A percentile compares a stretch with the other conserved stretches of the same genome.
Conservation (phyloP, 2,888 invertebrate genomes). For the Allygus modestus region DNA sequence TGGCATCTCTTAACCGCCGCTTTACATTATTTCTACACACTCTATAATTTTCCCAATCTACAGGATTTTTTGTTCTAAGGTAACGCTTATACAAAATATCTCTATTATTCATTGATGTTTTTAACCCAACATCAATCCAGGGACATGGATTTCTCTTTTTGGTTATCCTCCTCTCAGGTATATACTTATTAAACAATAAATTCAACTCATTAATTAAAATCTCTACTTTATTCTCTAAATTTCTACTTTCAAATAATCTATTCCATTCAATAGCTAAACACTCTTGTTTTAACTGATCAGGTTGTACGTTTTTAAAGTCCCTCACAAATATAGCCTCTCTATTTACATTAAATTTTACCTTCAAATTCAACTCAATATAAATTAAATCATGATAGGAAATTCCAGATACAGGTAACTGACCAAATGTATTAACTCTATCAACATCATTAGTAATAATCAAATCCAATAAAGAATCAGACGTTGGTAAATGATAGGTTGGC, state of each 20-base stretch:
- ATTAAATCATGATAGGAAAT: conserved; percentile 12
- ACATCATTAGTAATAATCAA: conserved; percentile 18
- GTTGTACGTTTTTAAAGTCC: conserved; percentile 7
- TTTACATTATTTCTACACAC: neutral
- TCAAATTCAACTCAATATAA: conserved; percentile 16
- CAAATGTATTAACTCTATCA: neutral
- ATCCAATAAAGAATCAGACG: neutral
- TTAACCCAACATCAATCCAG: neutral
- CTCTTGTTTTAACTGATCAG: neutral
- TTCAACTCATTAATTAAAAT: neutral
- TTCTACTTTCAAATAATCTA: neutral
- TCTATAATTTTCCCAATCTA: conserved; percentile 18
- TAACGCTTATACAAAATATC: conserved; percentile 12
- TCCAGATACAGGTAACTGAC: neutral
- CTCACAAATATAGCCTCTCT: neutral
- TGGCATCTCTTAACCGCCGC: neutral
- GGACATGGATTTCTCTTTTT: conserved; percentile 29
- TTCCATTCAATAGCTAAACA: neutral
- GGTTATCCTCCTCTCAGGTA: neutral
- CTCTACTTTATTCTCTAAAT: neutral
- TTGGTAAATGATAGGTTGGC: conserved; percentile 14
- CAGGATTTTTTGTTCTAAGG: neutral
- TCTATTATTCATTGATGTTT: neutral
- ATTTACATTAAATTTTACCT: neutral
- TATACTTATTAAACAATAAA: neutral